These are phyloP conservation scores for Erythrocercus mccallii DNA, from an alignment of 2,113 vertebrate genomes.

Conservation along the genomic window DNA sequence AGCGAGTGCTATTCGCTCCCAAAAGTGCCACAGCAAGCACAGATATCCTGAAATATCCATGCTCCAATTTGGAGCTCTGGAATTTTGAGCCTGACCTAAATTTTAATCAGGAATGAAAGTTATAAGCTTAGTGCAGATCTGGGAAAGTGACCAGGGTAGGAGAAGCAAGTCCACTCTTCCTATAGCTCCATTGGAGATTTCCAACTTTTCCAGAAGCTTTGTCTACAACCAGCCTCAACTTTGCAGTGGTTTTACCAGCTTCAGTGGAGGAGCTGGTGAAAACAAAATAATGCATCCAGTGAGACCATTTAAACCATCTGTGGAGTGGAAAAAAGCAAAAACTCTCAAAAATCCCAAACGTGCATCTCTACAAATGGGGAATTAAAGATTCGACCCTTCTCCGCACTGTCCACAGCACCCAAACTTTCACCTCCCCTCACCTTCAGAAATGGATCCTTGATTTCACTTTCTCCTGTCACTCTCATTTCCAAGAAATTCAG, in stretches of 20 bases:
- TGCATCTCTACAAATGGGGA: not conserved
- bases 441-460: not conserved
- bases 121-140: not conserved
- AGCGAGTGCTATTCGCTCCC: not conserved
- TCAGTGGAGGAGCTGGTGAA: not conserved
- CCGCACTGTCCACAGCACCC: rapidly evolving
- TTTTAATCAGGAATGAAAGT: not conserved
- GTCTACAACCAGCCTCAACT: rapidly evolving
- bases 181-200: rapidly evolving
- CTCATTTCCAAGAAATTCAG: not conserved
- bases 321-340: not conserved
- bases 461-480: not conserved
- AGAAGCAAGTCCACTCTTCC: not conserved
- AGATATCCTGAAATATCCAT: not conserved
- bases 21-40: not conserved
- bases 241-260: not conserved
- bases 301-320: not conserved
- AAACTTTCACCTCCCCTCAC: not conserved
- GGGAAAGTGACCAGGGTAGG: not conserved
- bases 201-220: not conserved
- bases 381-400: not conserved
- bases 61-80: not conserved
- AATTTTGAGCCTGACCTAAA: not conserved
- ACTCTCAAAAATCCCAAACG: not conserved
- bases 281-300: not conserved